Evolutionary conservation across 2,888 invertebrate species (phyloP).

Genomic region (Andricus quercusramuli): DNA sequence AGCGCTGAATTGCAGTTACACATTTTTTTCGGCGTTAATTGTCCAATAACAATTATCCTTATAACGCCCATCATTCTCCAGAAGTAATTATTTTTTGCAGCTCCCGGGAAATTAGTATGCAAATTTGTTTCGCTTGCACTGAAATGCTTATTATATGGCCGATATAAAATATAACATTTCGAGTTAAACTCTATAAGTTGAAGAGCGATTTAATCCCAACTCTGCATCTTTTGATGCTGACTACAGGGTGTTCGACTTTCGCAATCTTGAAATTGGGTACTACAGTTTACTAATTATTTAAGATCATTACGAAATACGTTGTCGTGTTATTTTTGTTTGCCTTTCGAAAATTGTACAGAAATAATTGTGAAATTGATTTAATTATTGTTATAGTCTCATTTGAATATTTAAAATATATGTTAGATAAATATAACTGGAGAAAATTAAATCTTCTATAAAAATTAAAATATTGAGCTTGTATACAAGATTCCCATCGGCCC

Average conservation of each 20-base stretch:
- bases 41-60: constrained; percentile 38
- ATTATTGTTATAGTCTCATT: not conserved
- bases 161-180: constrained; percentile 25
- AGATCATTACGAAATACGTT: constrained; percentile 25
- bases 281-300: constrained; percentile 16
- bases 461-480: not conserved
- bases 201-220: constrained; percentile 1
- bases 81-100: constrained; percentile 21
- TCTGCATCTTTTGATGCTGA: constrained; percentile 21
- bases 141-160: constrained; percentile 16
- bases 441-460: not conserved
- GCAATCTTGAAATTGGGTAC: constrained; percentile 27
- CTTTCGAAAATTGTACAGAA: not conserved
- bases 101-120: not conserved
- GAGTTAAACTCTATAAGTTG: constrained; percentile 8
- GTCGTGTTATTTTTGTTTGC: not conserved
- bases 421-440: no score
- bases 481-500: not conserved
- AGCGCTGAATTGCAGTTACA: constrained; percentile 15
- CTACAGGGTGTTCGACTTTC: constrained; percentile 39
- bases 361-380: not conserved
- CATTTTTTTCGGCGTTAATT: constrained; percentile 38
- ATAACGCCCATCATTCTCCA: constrained; percentile 3
- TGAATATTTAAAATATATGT: not conserved
- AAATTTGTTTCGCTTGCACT: not conserved